Evolutionary conservation across 2,797 vertebrate genomes (phyloP).

Genomic region (Carduelis carduelis): DNA sequence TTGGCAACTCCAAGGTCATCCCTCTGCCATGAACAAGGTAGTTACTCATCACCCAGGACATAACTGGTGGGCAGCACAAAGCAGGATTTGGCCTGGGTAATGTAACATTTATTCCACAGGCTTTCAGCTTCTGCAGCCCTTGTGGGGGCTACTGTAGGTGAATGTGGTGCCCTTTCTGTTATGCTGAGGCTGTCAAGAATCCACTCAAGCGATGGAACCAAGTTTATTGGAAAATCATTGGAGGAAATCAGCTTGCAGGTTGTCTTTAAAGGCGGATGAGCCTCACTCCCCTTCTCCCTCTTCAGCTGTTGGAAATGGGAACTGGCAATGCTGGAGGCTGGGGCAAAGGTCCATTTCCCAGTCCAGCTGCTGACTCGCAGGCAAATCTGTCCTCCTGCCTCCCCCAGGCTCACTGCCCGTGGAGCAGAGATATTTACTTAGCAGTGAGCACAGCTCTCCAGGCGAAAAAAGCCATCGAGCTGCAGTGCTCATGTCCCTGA

Average conservation of each 20-base stretch:
- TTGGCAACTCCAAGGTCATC: neutral
- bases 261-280: neutral
- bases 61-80: neutral
- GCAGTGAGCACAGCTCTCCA: neutral
- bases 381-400: neutral
- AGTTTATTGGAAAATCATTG: conserved; percentile 49
- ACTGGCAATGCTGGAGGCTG: neutral
- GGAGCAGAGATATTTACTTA: neutral
- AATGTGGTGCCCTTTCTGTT: conserved; percentile 20
- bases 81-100: neutral
- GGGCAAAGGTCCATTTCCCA: neutral
- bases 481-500: rapidly evolving
- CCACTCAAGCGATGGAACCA: neutral
- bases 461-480: rapidly evolving
- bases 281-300: neutral
- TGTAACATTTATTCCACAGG: neutral
- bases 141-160: neutral
- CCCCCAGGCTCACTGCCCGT: neutral
- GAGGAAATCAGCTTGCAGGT: conserved; percentile 8
- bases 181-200: conserved; percentile 33
- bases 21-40: neutral
- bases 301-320: neutral
- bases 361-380: neutral
- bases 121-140: neutral
- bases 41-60: neutral